Conservation (phyloP, 1,140 invertebrate genomes). For the Drosophila carrolli region DNA sequence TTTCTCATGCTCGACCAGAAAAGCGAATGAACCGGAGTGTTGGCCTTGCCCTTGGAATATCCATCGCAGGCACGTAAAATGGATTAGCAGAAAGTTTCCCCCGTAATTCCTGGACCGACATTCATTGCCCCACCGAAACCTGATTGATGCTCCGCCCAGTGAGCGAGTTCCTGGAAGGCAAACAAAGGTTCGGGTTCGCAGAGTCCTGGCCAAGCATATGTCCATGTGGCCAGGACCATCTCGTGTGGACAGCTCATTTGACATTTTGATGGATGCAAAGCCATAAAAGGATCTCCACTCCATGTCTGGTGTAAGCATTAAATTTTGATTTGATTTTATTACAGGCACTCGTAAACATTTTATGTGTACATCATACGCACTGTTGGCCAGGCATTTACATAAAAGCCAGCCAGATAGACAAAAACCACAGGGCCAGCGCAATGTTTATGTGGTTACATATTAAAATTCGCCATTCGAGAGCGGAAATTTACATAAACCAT, state of each 20-base stretch:
- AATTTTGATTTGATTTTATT: conserved; percentile 82
- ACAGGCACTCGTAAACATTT: conserved; percentile 73
- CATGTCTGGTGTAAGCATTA: conserved; percentile 53
- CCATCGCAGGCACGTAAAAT: conserved; percentile 48
- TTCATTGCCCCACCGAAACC: conserved; percentile 24
- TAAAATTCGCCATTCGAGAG: conserved; percentile 64
- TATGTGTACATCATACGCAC: conserved; percentile 73
- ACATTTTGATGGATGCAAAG: conserved; percentile 78
- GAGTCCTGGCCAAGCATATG: conserved; percentile 12
- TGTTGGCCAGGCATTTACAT: conserved; percentile 69
- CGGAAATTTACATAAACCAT: conserved; percentile 74
- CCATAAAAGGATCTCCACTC: conserved; percentile 48
- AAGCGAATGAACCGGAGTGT: conserved; percentile 21
- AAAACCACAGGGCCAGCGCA: conserved; percentile 44
- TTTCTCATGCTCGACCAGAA: conserved; percentile 46
- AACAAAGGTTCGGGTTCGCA: conserved; percentile 1
- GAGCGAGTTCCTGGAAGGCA: conserved; percentile 3
- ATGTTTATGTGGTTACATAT: conserved; percentile 73
- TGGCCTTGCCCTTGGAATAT: conserved; percentile 41
- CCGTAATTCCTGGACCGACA: conserved; percentile 28
- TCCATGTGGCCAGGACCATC: conserved; percentile 31
- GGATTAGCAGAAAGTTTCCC: conserved; percentile 41
- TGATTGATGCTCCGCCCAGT: conserved; percentile 32
- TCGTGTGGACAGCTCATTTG: conserved; percentile 74
- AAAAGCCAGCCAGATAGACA: conserved; percentile 53